Percentiles rank a stretch among this genome's conserved stretches.
Evolutionary conservation across 2,888 invertebrate species (phyloP).

Genomic region (Amblyjoppa fuscipennis): DNA sequence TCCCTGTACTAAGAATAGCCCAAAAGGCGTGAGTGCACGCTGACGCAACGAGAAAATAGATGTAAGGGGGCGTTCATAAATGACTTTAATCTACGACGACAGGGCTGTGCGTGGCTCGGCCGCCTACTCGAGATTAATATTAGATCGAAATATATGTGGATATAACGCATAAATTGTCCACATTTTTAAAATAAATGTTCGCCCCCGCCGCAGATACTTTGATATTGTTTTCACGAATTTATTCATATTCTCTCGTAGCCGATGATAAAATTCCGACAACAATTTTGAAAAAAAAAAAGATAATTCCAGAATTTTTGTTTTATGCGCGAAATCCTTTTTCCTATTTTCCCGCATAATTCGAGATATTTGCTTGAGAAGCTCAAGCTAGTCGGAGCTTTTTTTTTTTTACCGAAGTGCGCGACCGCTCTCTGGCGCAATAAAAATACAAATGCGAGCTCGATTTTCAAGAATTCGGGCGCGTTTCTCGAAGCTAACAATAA

Average conservation of each 20-base stretch:
- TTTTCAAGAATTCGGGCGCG: background rate
- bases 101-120: background rate
- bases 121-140: background rate
- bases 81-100: background rate
- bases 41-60: background rate
- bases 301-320: background rate
- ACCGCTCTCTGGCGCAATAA: background rate
- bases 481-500: background rate
- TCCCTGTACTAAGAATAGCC: background rate
- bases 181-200: background rate
- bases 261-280: too few relatives aligned
- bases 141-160: background rate
- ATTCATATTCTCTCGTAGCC: too few relatives aligned
- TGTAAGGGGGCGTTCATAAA: constrained; percentile 8
- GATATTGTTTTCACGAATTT: too few relatives aligned
- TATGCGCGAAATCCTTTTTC: background rate
- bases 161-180: too few relatives aligned
- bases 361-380: too few relatives aligned
- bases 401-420: background rate
- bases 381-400: background rate
- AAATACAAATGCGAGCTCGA: background rate
- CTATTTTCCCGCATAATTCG: too few relatives aligned
- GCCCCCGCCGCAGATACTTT: background rate
- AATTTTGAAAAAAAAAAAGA: background rate
- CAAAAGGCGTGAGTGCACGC: background rate